Evolutionary conservation across 2,888 invertebrate genomes (phyloP).

Genomic region (Noctua janthina): DNA sequence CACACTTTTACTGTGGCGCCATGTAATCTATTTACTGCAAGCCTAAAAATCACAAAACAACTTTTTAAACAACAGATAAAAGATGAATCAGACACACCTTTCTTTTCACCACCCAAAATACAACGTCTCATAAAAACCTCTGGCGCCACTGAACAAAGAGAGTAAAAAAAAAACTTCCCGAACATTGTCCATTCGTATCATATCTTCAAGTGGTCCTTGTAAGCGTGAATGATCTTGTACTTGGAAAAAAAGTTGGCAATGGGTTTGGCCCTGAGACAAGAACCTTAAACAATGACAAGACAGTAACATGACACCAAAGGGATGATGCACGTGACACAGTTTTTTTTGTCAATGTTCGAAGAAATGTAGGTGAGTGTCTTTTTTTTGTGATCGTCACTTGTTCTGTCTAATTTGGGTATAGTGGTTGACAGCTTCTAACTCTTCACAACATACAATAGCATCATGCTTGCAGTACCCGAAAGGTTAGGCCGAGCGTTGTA

Average conservation of each 20-base stretch:
- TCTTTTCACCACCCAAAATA: slow-evolving; percentile 30
- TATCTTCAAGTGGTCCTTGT: slow-evolving; percentile 60
- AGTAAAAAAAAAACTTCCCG: slow-evolving; percentile 55
- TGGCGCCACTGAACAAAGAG: slow-evolving; percentile 69
- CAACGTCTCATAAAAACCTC: slow-evolving; percentile 28
- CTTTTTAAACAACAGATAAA: slow-evolving; percentile 14
- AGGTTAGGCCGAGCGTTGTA: not conserved
- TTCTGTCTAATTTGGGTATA: slow-evolving; percentile 21
- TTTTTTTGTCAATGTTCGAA: slow-evolving; percentile 45
- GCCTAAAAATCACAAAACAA: not conserved
- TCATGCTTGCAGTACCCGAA: not conserved
- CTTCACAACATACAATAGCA: not conserved
- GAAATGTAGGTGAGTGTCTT: slow-evolving; percentile 15
- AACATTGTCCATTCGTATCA: slow-evolving; percentile 54
- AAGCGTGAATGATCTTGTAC: slow-evolving; percentile 62
- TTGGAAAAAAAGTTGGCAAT: slow-evolving; percentile 59
- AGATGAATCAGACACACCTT: slow-evolving; percentile 15
- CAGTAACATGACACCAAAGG: slow-evolving; percentile 63
- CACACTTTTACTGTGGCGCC: not conserved
- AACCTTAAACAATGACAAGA: slow-evolving; percentile 55
- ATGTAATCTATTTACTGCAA: not conserved
- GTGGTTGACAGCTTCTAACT: not conserved
- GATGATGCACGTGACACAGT: slow-evolving; percentile 55
- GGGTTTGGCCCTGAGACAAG: slow-evolving; percentile 41
- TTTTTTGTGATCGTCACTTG: slow-evolving; percentile 11